Conservation (phyloP, 2,888 invertebrate genomes). For the Netelia inedita region DNA sequence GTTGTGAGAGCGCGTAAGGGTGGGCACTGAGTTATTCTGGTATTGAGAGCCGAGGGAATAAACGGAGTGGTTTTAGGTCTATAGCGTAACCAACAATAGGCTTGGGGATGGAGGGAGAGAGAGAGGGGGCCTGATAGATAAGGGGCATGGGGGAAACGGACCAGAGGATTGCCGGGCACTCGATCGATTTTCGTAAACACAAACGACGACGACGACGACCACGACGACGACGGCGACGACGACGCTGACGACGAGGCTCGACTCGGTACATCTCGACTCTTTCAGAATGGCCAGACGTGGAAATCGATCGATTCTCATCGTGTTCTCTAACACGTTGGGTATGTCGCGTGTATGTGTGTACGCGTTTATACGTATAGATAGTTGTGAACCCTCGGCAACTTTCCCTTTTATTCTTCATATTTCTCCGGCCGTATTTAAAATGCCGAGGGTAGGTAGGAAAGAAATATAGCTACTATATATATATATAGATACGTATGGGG, state of each 20-base stretch:
- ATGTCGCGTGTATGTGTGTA: not conserved
- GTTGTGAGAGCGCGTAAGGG: conserved; percentile 17
- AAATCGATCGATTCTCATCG: conserved; percentile 55
- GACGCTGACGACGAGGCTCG: conserved; percentile 18
- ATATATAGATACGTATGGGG: not conserved
- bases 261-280: conserved; percentile 36
- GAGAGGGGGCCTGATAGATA: conserved; percentile 16
- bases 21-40: conserved; percentile 40
- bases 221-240: conserved; percentile 26
- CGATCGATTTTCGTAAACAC: conserved; percentile 64
- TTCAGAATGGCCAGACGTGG: conserved; percentile 41
- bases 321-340: conserved; percentile 28
- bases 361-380: conserved; percentile 42
- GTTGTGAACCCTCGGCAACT: conserved; percentile 65
- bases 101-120: not conserved
- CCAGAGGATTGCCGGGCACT: conserved; percentile 54
- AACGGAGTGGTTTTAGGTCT: conserved; percentile 51
- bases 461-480: conserved; percentile 34
- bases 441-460: conserved; percentile 47
- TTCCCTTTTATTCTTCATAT: conserved; percentile 59
- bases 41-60: conserved; percentile 34
- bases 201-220: conserved; percentile 18
- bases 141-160: conserved; percentile 25
- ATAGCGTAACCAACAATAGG: conserved; percentile 54
- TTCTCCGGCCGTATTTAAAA: conserved; percentile 57